phyloP scores from a whole-genome alignment of 1,140 invertebrate genomes.

The Alviniconcha marisindica region DNA sequence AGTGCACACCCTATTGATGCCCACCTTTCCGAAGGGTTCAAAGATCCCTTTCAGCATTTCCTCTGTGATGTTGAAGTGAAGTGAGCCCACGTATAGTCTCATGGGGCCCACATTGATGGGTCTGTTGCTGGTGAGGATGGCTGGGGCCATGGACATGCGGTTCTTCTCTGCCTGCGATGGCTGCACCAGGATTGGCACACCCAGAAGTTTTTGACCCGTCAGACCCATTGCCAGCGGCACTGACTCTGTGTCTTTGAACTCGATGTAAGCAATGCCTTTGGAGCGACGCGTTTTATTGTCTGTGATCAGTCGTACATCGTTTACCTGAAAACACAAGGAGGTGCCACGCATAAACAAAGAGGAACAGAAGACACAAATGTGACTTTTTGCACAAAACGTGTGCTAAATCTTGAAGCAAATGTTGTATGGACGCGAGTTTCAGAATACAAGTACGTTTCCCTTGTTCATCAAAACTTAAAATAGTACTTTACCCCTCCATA shows the following conservation, averaged over 20 bases:
- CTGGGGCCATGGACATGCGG: slow-evolving; percentile 82
- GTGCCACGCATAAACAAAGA: too few species aligned
- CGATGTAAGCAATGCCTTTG: slow-evolving; percentile 99
- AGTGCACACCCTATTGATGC: slow-evolving; percentile 10
- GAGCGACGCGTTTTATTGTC: slow-evolving; percentile 99
- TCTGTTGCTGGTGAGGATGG: slow-evolving; percentile 56
- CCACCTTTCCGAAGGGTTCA: slow-evolving; percentile 96
- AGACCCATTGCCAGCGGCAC: slow-evolving; percentile 97
- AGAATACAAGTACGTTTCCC: too few species aligned
- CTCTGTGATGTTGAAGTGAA: slow-evolving; percentile 99
- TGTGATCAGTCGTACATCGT: slow-evolving; percentile 98
- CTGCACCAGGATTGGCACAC: slow-evolving; percentile 98
- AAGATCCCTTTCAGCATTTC: slow-evolving; percentile 99
- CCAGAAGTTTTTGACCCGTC: slow-evolving; percentile 96
- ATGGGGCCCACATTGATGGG: slow-evolving; percentile 87
- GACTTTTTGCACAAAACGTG: too few species aligned
- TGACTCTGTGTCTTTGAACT: slow-evolving; percentile 98
- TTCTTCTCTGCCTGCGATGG: slow-evolving; percentile 99
- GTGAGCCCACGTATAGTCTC: slow-evolving; percentile 96
- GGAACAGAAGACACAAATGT: too few species aligned
- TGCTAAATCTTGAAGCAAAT: too few species aligned
- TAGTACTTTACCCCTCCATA: too few species aligned
- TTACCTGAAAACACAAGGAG: slow-evolving; percentile 76
- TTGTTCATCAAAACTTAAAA: too few species aligned
- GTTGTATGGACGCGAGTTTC: too few species aligned